Evolutionary conservation across 2,888 invertebrate genomes (phyloP), one percentile per base, ranked within the genome.

Genomic region (Eueremaeus valkanovi): DNA sequence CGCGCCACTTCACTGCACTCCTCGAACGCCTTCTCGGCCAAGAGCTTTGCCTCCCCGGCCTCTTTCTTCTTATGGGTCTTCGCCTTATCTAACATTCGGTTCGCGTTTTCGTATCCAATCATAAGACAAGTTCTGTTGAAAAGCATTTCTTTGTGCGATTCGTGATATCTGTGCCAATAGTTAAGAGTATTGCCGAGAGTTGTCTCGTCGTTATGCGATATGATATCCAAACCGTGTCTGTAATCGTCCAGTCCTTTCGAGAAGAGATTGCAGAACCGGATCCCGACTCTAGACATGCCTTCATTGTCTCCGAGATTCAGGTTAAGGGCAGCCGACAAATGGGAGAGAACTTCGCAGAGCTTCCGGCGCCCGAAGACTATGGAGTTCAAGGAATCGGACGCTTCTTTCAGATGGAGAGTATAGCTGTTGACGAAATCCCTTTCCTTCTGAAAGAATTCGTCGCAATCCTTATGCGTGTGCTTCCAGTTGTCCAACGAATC

Each of bases 401-500:
- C 79, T 77, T 83, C 82, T 78, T 82, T 83, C 33, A 84, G 80
- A 55, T 79, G 79, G 61, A 80, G 79, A 21, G 81, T 79, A 79
- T 83, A 84, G 36, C 82, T 80, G 40, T 77, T 80, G 27, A 82
- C 80, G 82, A 83, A 83, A 73, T 83, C 83, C 73, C 84, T 79
- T 79, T 84, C 83, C 70, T 82, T 82, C 74, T 83, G 82, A 79
- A 85, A 85, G 77, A 80, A 83, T 72, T 84, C 83, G 78, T 84
- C 83, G 75, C 83, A 82, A 78, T 84, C 84, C 73, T 77, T 78
- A 72, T 81, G 81, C 55, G 76, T 78, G 51, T 80, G 81, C 80
- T 84, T 84, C 76, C 83, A 80, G 36, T 81, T 81, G 75, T 83
- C 83, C 13, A 84, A 81, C n/a, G 81, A 81, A 29, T 81, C 8